A percentile compares a stretch with the other conserved stretches of the same genome.
These are phyloP conservation scores for Pegoplata infirma DNA, from an alignment of 2,888 invertebrate genomes.

Conservation along the genomic window DNA sequence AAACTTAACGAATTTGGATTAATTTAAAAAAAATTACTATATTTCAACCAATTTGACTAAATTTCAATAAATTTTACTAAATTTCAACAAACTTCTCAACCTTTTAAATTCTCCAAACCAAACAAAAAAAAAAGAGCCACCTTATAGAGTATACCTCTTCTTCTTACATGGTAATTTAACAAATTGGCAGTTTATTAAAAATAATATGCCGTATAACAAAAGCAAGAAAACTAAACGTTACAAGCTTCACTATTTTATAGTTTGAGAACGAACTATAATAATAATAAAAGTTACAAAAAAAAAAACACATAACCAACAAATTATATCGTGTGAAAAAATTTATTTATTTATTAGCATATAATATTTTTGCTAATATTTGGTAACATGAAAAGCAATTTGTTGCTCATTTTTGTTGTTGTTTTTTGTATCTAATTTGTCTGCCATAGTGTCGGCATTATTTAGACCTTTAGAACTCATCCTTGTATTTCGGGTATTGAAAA, in stretches of 20 bases:
- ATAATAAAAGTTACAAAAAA: background rate
- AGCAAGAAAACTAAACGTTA: background rate
- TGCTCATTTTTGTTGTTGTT: conserved; percentile 35
- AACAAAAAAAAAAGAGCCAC: too few species aligned
- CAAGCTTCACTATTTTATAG: background rate
- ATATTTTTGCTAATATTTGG: conserved; percentile 57
- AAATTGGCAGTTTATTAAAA: conserved; percentile 61
- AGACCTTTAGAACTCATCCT: conserved; percentile 32
- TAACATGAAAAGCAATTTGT: conserved; percentile 61
- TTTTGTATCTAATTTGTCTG: conserved; percentile 11
- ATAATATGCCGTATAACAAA: conserved; percentile 39
- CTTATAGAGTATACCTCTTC: background rate
- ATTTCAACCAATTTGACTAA: too few species aligned
- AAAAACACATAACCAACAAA: background rate
- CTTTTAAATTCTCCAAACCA: too few species aligned
- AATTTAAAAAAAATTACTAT: too few species aligned
- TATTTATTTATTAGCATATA: conserved; percentile 49
- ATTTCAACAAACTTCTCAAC: too few species aligned
- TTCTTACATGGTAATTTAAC: conserved; percentile 44
- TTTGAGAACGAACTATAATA: background rate
- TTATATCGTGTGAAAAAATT: conserved; percentile 56
- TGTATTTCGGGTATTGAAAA: conserved; percentile 18
- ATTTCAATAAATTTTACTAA: too few species aligned
- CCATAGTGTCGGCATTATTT: background rate
- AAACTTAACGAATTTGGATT: too few species aligned